Conservation (phyloP, 2,797 vertebrate species). For the Kryptopterus vitreolus region DNA sequence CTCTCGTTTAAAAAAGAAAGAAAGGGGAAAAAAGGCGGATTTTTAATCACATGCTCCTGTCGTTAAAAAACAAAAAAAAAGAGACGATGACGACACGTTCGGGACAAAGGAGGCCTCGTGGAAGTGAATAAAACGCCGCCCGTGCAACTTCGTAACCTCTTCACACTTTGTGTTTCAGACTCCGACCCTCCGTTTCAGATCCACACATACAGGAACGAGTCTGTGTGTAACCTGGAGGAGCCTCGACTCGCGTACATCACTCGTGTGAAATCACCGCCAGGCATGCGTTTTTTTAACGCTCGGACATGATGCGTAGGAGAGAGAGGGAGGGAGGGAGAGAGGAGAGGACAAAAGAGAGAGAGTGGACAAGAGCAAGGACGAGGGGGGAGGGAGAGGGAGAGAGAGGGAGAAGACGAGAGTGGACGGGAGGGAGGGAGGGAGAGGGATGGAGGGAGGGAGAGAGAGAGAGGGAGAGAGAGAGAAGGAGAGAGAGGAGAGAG, state of each 20-base stretch:
- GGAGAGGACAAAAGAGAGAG: too few relatives aligned
- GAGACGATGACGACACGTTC: too few relatives aligned
- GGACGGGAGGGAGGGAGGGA: too few relatives aligned
- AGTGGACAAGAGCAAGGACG: too few relatives aligned
- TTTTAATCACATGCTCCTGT: slow-evolving; percentile 20
- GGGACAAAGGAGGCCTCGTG: slow-evolving; percentile 20
- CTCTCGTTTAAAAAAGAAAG: not conserved
- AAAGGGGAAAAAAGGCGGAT: not conserved
- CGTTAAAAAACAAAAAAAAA: too few relatives aligned
- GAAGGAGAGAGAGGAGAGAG: too few relatives aligned
- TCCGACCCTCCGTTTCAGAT: slow-evolving; percentile 37
- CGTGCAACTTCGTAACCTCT: slow-evolving; percentile 11
- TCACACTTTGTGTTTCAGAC: slow-evolving; percentile 30
- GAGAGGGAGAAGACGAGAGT: too few relatives aligned
- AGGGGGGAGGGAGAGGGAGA: too few relatives aligned
- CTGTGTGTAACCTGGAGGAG: slow-evolving; percentile 18
- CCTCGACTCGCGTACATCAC: slow-evolving; percentile 21
- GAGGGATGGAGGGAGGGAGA: too few relatives aligned
- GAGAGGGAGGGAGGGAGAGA: too few relatives aligned
- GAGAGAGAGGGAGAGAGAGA: too few relatives aligned
- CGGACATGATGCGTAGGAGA: not conserved
- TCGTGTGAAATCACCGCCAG: slow-evolving; percentile 16
- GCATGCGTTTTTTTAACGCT: not conserved
- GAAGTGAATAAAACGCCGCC: slow-evolving; percentile 21
- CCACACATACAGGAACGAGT: slow-evolving; percentile 27